Evolutionary conservation across 30 jellyfish, hydroid and myxozoan species (phyloP).

Genomic region (Chrysaora quinquecirrha): DNA sequence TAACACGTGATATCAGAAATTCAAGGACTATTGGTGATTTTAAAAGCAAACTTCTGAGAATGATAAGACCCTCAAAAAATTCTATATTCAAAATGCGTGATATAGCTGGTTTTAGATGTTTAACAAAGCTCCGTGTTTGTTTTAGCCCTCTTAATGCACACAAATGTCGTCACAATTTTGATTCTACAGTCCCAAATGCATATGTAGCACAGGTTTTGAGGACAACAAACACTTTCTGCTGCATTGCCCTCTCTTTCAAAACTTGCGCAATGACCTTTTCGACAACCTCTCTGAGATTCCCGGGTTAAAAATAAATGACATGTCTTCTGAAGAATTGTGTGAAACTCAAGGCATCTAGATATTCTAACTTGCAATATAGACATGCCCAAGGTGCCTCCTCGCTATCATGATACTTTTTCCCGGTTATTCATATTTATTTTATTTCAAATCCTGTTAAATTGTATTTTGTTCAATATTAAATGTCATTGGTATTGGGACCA

Average conservation of each 20-base stretch:
- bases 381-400: too few species aligned
- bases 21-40: neutral
- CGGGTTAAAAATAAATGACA: slow-evolving; percentile 7
- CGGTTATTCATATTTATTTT: too few species aligned
- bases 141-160: too few species aligned
- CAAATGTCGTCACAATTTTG: too few species aligned
- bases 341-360: too few species aligned
- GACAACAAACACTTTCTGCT: too few species aligned
- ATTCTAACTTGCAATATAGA: too few species aligned
- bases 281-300: slow-evolving; percentile 18
- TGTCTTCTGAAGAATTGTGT: neutral
- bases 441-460: too few species aligned
- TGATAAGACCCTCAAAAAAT: neutral
- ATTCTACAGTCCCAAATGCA: slow-evolving; percentile 24
- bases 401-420: too few species aligned
- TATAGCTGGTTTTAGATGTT: neutral
- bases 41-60: neutral
- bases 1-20: too few species aligned
- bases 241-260: slow-evolving; percentile 5
- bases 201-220: slow-evolving; percentile 21
- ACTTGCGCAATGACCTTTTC: slow-evolving; percentile 8
- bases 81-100: neutral
- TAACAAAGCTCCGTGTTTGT: neutral
- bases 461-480: too few species aligned
- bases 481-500: too few species aligned